Evolutionary conservation across 2,888 invertebrate species (phyloP).

Genomic region (Polymixis lichenea): DNA sequence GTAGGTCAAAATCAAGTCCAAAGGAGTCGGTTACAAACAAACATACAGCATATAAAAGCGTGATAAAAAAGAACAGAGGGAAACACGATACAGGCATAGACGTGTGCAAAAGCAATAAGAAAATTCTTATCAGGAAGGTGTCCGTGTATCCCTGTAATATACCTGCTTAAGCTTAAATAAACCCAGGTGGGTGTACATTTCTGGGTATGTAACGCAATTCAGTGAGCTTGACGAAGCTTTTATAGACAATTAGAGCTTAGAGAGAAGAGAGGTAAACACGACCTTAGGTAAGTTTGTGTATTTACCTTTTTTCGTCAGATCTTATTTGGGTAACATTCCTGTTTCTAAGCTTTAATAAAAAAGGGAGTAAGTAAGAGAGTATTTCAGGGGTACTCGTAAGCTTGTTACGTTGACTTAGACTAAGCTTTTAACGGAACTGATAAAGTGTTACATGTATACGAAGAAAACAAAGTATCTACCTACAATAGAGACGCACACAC

Average conservation of each 20-base stretch:
- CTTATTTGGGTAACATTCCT: conserved; percentile 10
- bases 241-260: conserved; percentile 11
- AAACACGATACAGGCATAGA: not conserved
- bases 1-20: too few species aligned
- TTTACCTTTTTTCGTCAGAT: conserved; percentile 13
- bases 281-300: conserved; percentile 1
- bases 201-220: conserved; percentile 7
- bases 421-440: conserved; percentile 11
- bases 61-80: not conserved
- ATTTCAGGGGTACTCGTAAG: conserved; percentile 1
- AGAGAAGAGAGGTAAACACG: conserved; percentile 8
- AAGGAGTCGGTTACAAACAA: too few species aligned
- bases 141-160: not conserved
- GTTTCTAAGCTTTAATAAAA: conserved; percentile 6
- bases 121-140: not conserved
- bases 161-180: not conserved
- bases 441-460: not conserved
- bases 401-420: not conserved
- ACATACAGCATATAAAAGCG: too few species aligned
- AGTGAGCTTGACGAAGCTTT: conserved; percentile 7
- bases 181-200: conserved; percentile 16
- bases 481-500: too few species aligned
- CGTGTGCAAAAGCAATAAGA: not conserved
- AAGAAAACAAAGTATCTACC: not conserved
- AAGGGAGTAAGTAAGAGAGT: too few species aligned